phyloP scores from a whole-genome alignment of 2,888 invertebrate species.

The Microlaimidae sp. region DNA sequence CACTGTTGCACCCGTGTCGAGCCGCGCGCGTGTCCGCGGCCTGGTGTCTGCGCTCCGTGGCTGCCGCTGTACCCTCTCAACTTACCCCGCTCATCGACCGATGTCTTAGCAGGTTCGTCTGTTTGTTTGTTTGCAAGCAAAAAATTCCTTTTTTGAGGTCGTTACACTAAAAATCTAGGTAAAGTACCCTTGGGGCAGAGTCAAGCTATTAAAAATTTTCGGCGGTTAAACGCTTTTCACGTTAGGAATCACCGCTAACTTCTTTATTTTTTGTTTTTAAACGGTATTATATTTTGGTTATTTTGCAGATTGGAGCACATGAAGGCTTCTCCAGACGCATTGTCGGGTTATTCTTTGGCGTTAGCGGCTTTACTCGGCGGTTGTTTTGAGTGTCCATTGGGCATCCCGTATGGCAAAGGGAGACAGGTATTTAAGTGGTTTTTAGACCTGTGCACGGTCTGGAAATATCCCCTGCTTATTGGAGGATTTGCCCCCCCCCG shows the following conservation, averaged over 20 bases:
- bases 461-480: constrained; percentile 15
- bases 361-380: constrained; percentile 73
- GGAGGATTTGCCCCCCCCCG: too few species aligned
- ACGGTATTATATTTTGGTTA: constrained; percentile 42
- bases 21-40: constrained; percentile 82
- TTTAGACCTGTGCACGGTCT: too few species aligned
- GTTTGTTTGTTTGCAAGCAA: too few species aligned
- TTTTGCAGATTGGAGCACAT: constrained; percentile 67
- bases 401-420: constrained; percentile 87
- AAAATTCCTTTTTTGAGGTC: too few species aligned
- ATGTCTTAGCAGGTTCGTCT: constrained; percentile 24
- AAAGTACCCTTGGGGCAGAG: too few species aligned
- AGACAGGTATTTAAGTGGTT: constrained; percentile 49
- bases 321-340: constrained; percentile 57
- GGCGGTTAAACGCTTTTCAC: too few species aligned
- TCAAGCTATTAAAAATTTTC: too few species aligned
- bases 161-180: too few species aligned
- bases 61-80: constrained; percentile 69
- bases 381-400: constrained; percentile 68
- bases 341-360: constrained; percentile 67
- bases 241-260: too few species aligned
- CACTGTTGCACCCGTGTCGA: constrained; percentile 79
- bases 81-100: constrained; percentile 76
- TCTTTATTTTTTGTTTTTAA: background rate
- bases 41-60: constrained; percentile 67